Percentiles rank a stretch among this genome's conserved stretches.
phyloP scores from a whole-genome alignment of 2,888 invertebrate genomes.

The Tortricodes alternella region DNA sequence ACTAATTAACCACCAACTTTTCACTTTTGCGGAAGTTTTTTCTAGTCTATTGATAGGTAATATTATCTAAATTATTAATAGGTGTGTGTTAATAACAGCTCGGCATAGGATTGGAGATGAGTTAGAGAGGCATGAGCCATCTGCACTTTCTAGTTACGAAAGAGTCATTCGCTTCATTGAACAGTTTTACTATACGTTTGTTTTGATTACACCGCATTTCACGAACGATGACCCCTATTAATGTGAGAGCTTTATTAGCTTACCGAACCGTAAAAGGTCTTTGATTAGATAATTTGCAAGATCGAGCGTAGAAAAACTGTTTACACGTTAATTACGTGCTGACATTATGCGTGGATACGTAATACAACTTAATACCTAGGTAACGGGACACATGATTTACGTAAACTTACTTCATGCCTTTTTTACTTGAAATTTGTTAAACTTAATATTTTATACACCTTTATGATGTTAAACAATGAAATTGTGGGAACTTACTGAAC shows the following conservation, averaged over 20 bases:
- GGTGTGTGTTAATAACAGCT: constrained; percentile 14
- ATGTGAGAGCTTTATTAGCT: constrained; percentile 49
- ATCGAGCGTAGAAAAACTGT: constrained; percentile 13
- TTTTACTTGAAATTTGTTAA: constrained; percentile 1
- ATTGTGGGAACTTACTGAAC: constrained; percentile 57
- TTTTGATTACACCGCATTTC: constrained; percentile 55
- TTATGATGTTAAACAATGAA: constrained; percentile 14
- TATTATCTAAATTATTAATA: constrained; percentile 23
- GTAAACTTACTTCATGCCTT: neutral
- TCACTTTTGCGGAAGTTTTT: constrained; percentile 48
- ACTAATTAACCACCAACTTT: constrained; percentile 32
- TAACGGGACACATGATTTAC: constrained; percentile 6
- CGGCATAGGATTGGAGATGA: constrained; percentile 31
- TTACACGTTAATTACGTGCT: constrained; percentile 15
- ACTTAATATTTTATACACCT: constrained; percentile 14
- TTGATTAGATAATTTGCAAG: constrained; percentile 39
- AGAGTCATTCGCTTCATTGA: constrained; percentile 62
- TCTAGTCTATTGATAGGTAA: constrained; percentile 42
- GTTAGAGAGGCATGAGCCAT: constrained; percentile 47
- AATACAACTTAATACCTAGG: constrained; percentile 1
- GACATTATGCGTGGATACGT: neutral
- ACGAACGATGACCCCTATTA: constrained; percentile 53
- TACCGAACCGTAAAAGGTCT: constrained; percentile 22
- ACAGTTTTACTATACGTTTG: constrained; percentile 61
- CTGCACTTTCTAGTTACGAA: constrained; percentile 77